A percentile compares a stretch with the other conserved stretches of the same genome.
phyloP scores from a whole-genome alignment of 2,113 vertebrate genomes.

The Syrrhaptes paradoxus region DNA sequence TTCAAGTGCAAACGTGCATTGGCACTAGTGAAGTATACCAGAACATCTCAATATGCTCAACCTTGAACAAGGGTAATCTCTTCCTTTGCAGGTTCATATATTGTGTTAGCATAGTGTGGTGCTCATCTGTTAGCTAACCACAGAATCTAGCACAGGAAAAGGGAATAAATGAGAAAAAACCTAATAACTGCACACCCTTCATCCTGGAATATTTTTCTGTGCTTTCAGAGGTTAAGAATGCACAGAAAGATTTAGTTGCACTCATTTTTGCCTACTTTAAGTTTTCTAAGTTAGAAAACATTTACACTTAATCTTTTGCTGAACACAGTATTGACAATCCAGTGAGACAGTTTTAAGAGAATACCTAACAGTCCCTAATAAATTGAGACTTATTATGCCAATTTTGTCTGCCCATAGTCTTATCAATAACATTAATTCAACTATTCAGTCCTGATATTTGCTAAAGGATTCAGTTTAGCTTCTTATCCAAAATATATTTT shows the following conservation, averaged over 20 bases:
- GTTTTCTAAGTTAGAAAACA: background rate
- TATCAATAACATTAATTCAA: background rate
- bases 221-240: background rate
- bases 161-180: background rate
- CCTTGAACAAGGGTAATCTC: background rate
- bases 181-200: fast-evolving
- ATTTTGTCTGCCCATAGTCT: background rate
- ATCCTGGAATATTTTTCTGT: background rate
- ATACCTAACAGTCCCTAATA: background rate
- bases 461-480: background rate
- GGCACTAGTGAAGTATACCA: background rate
- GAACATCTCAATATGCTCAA: background rate
- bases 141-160: fast-evolving
- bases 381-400: background rate
- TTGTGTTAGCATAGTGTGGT: no score
- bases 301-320: background rate
- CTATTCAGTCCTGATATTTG: background rate
- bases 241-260: background rate
- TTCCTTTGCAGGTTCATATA: background rate
- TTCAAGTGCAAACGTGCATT: background rate
- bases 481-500: background rate
- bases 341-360: background rate
- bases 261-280: background rate
- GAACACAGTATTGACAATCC: background rate
- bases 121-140: background rate